Conservation (phyloP, 2,797 vertebrate genomes). For the Limosa lapponica region DNA sequence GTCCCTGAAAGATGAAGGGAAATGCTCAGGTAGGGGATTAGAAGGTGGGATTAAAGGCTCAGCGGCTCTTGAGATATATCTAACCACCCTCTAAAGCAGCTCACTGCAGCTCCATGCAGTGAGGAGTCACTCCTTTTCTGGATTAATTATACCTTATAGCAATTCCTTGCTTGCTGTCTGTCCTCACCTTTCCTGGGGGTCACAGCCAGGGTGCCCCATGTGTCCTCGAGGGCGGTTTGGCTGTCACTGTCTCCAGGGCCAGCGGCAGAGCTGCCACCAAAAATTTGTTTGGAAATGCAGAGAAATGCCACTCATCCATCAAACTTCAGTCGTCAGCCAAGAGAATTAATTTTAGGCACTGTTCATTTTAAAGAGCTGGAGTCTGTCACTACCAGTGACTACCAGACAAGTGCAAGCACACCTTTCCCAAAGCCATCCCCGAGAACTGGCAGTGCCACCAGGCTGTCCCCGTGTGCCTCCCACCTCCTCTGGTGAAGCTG, state of each 20-base stretch:
- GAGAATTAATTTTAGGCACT: slow-evolving; percentile 49
- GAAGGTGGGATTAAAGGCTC: slow-evolving; percentile 49
- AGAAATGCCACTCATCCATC: slow-evolving; percentile 3
- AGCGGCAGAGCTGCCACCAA: background rate
- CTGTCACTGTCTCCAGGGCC: rapidly evolving
- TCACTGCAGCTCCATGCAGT: background rate
- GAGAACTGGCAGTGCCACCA: background rate
- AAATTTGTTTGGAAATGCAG: background rate
- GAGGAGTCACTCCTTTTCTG: background rate
- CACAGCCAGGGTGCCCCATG: background rate
- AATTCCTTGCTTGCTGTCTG: background rate
- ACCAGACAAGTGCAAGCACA: background rate
- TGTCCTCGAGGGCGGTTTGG: background rate
- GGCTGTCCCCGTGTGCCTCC: background rate
- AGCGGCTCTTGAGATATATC: background rate
- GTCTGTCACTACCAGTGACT: background rate
- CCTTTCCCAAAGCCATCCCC: background rate
- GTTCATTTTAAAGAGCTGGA: slow-evolving; percentile 2
- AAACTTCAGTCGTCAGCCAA: background rate
- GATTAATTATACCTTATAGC: background rate
- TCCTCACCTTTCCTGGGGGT: background rate
- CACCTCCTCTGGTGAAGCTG: background rate
- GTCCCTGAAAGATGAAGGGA: background rate
- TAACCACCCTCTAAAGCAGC: background rate
- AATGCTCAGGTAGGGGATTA: slow-evolving; percentile 49